Evolutionary conservation across 2,797 vertebrate genomes (phyloP), one percentile per base, ranked within the genome.

Genomic region (Nyctibius grandis): DNA sequence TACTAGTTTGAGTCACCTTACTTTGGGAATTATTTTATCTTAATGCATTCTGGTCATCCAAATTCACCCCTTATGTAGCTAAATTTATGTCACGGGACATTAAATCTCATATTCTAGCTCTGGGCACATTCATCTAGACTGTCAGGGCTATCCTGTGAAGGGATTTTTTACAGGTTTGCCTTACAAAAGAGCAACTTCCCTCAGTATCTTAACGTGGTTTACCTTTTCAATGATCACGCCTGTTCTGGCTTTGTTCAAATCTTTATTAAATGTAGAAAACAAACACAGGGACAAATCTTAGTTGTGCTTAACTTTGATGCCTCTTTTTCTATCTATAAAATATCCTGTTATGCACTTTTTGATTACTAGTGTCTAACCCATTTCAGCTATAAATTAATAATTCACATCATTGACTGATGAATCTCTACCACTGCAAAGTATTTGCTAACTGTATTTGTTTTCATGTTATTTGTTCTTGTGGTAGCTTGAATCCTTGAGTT

Each of bases 21-120:
- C 33, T 75, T 73, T 60, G 36, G 50, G 64, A 80, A 82, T 87
- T 69, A 82, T 60, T 76, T 63, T 75, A 40, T 91, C 86, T 83
- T 91, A 90, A 89, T 69, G 34, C 31, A 36, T 40, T 48, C 57
- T 85, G 53, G 76, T 88, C 74, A 80, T 50, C 61, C 34, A 80
- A 75, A 93, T 79, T 87, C 64, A 73, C 88, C 74, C 80, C 83
- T 80, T 69, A 70, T 42, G n/a, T 77, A 90, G 86, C 45, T 74
- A 59, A 42, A 78, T 95, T 89, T 90, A 63, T 77, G 85, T 90
- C 85, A 91, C 2, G 28, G 91, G n/a, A 75, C 80, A 96, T 96
- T 95, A 92, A 54, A 78, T 93, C 93, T 94, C 64, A 50, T 75
- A 93, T 75, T 89, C n/a, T 67, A 88, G 38, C 64, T 53, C 44